Conservation (phyloP, 1,140 invertebrate species). For the Drepana arcuata region DNA sequence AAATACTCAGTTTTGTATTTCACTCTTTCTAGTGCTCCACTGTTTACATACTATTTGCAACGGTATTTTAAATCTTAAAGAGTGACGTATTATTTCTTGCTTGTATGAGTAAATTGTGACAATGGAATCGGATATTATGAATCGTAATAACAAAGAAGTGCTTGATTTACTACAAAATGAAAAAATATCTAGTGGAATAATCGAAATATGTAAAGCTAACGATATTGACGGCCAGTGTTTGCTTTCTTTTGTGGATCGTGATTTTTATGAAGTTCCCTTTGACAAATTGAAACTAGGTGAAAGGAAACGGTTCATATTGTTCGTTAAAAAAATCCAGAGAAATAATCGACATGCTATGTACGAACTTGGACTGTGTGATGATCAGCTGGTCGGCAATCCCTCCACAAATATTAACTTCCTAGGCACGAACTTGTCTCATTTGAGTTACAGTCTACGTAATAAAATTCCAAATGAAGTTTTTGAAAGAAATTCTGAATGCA, state of each 20-base stretch:
- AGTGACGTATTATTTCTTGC: no score
- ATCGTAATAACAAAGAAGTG: constrained; percentile 68
- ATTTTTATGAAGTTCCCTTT: constrained; percentile 66
- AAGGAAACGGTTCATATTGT: constrained; percentile 58
- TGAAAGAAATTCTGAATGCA: constrained; percentile 39
- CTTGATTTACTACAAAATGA: constrained; percentile 66
- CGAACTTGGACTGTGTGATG: constrained; percentile 59
- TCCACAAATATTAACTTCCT: constrained; percentile 67
- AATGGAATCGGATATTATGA: constrained; percentile 61
- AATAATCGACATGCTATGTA: constrained; percentile 59
- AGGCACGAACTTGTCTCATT: constrained; percentile 63
- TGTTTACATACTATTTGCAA: no score
- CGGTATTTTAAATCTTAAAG: no score
- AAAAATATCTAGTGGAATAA: constrained; percentile 50
- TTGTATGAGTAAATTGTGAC: constrained; percentile 19
- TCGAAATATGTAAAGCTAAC: constrained; percentile 53
- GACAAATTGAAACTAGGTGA: constrained; percentile 58
- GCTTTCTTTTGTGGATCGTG: constrained; percentile 56
- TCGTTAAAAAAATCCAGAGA: constrained; percentile 61
- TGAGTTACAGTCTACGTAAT: constrained; percentile 64
- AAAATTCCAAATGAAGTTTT: constrained; percentile 48
- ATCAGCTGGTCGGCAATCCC: constrained; percentile 39
- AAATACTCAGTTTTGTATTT: no score
- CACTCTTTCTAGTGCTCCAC: no score
- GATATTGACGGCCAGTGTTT: constrained; percentile 66